phyloP scores from a whole-genome alignment of 2,113 vertebrate genomes.

The Echinops telfairi region DNA sequence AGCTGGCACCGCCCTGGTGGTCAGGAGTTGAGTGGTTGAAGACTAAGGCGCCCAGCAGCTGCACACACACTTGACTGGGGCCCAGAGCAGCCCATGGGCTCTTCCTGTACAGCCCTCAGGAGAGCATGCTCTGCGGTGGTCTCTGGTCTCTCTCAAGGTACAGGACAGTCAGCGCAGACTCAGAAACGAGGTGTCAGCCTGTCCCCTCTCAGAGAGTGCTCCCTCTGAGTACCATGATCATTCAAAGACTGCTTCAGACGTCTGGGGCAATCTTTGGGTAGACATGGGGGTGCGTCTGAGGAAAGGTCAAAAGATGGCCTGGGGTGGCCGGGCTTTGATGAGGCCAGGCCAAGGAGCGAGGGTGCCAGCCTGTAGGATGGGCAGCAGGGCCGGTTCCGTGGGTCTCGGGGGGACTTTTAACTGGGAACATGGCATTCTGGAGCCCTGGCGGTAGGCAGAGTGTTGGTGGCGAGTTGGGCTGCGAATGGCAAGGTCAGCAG shows the following conservation, averaged over 20 bases:
- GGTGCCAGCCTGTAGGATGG: background rate
- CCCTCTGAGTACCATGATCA: background rate
- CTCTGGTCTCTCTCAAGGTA: background rate
- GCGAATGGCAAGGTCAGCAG: no score
- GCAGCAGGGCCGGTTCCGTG: background rate
- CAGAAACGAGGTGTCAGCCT: background rate
- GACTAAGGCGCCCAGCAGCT: constrained; percentile 6
- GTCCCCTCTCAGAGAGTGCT: background rate
- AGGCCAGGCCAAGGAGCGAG: background rate
- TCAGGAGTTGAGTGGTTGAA: no score
- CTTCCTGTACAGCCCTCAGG: background rate
- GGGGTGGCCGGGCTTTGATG: background rate
- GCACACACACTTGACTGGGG: background rate
- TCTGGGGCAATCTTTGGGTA: background rate
- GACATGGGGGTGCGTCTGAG: background rate
- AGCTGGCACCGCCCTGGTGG: no score
- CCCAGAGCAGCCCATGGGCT: no score
- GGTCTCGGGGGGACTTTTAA: background rate
- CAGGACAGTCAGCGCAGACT: background rate
- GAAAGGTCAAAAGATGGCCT: background rate
- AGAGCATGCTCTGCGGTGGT: background rate
- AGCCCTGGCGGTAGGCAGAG: background rate
- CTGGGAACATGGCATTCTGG: background rate
- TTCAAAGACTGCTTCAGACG: background rate
- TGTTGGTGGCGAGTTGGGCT: no score